Evolutionary conservation across 2,113 vertebrate genomes (phyloP).

Genomic region (Bagarius yarrelli): DNA sequence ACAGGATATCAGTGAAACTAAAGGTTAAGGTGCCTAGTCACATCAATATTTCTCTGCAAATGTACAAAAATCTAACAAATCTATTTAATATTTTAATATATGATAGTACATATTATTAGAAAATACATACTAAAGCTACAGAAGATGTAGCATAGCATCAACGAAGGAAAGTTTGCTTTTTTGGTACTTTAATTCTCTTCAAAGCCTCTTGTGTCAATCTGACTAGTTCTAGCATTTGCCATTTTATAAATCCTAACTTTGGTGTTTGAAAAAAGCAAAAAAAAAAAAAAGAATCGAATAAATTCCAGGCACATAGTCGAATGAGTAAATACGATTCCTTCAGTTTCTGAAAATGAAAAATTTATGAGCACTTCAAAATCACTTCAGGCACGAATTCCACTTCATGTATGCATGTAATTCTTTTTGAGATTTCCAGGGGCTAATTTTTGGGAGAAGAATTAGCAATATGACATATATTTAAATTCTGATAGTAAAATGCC

Average conservation of each 20-base stretch:
- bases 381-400: not conserved
- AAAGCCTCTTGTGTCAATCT: not conserved
- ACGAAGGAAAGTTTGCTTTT: not conserved
- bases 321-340: not conserved
- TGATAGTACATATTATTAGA: not conserved
- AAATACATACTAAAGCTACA: not conserved
- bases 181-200: not conserved
- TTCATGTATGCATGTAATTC: not conserved
- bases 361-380: not conserved
- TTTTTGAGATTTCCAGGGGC: not conserved
- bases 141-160: not conserved
- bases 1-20: no score
- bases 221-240: not conserved
- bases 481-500: conserved; percentile 12
- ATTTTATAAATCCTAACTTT: not conserved
- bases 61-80: no score
- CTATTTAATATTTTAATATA: no score
- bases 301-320: not conserved
- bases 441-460: not conserved
- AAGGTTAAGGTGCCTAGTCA: not conserved
- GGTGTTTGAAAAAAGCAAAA: not conserved
- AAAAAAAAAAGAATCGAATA: not conserved
- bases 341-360: not conserved
- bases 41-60: not conserved
- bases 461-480: not conserved